phyloP scores from a whole-genome alignment of 2,113 vertebrate species.

The Salvelinus namaycush region DNA sequence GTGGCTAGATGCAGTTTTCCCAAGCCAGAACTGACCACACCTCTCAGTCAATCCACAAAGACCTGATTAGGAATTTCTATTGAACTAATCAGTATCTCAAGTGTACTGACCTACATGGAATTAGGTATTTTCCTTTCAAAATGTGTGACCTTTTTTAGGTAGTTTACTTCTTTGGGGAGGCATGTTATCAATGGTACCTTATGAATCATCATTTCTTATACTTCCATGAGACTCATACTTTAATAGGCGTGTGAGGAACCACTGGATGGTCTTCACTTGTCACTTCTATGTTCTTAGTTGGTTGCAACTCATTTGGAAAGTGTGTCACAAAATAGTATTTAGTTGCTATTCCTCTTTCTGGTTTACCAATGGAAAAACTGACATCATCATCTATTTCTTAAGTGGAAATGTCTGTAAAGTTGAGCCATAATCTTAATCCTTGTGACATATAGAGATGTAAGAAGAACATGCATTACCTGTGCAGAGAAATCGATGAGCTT shows the following conservation, averaged over 20 bases:
- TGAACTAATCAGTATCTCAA: too few relatives aligned
- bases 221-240: neutral
- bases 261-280: neutral
- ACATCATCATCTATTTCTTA: neutral
- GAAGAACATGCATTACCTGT: conserved; percentile 76
- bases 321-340: neutral
- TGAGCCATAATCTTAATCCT: neutral
- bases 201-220: too few relatives aligned
- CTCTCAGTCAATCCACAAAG: too few relatives aligned
- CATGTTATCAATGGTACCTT: too few relatives aligned
- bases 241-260: too few relatives aligned
- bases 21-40: neutral
- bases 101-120: too few relatives aligned
- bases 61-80: too few relatives aligned
- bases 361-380: conserved; percentile 65
- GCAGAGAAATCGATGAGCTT: conserved; percentile 96
- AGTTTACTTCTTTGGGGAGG: too few relatives aligned
- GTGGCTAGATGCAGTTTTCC: neutral
- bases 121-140: too few relatives aligned
- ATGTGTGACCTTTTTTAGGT: too few relatives aligned
- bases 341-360: conserved; percentile 68
- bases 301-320: neutral
- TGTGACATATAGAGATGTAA: neutral
- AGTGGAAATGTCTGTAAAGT: neutral
- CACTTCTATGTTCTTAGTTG: neutral